Conservation (phyloP, 2,113 vertebrate genomes). For the Myrmecobius fasciatus region DNA sequence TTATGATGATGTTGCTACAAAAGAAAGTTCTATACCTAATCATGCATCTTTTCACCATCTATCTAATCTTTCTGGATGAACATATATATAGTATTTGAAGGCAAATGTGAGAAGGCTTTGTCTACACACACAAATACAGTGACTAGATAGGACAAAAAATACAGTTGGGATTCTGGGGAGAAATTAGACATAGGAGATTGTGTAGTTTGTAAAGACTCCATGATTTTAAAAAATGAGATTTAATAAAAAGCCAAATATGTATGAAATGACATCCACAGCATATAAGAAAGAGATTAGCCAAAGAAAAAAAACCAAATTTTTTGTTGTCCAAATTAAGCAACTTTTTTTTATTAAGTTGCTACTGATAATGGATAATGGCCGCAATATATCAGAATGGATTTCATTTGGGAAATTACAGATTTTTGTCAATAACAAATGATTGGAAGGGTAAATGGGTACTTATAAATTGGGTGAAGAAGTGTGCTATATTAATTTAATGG, state of each 20-base stretch:
- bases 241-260: background rate
- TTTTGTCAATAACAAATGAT: background rate
- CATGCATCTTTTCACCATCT: background rate
- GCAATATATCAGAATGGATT: background rate
- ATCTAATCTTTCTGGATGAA: conserved; percentile 17
- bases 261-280: background rate
- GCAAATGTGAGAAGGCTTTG: background rate
- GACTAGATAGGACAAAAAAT: conserved; percentile 13
- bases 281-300: background rate
- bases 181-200: conserved; percentile 18
- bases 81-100: conserved; percentile 17
- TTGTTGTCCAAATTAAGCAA: background rate
- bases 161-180: background rate
- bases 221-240: background rate
- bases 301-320: background rate
- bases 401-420: background rate
- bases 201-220: background rate
- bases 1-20: background rate
- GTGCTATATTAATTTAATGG: background rate
- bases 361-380: background rate
- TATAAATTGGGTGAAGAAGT: background rate
- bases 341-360: background rate
- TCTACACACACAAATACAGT: background rate
- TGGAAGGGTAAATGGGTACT: background rate
- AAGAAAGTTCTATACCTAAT: conserved; percentile 20